Base-by-base conservation (phyloP, 2,888 invertebrate genomes). In the Microctonus hyperodae region DNA sequence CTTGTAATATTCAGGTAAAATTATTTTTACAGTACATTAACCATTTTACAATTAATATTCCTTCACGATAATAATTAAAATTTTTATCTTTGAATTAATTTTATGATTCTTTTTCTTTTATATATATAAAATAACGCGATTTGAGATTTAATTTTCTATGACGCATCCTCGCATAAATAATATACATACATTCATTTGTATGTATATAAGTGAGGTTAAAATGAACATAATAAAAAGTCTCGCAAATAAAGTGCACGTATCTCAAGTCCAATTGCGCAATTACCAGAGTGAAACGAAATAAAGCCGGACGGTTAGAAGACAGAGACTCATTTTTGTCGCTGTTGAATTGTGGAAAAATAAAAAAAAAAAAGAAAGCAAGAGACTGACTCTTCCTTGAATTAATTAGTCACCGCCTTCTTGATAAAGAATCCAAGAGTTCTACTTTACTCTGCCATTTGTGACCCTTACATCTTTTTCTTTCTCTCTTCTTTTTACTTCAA, bases 1-100 rank as follows among this genome's bases (percentile, higher is more conserved):
- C 96, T 22, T 97, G 97, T 83, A 94, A 96, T 81, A 92, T 95
- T 51, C 95, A 95, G 85, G 90, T 91, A 80, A 83, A 84, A 44
- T 7, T n/a, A 16, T 1, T n/a, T n/a, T n/a, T n/a, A n/a, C n/a
- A n/a, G n/a, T n/a, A n/a, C n/a, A n/a, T n/a, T n/a, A n/a, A n/a
- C n/a, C n/a, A n/a, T n/a, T n/a, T n/a, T n/a, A n/a, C n/a, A 44
- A n/a, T 16, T 4, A 2, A 5, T 16, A 44, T 16, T 28, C 3
- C 7, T 28, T 28, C 3, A 28, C 28, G 28, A 28, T 28, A 28
- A 28, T 28, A 5, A 11, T 51, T 23, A 4, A 2, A 25, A 23
- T 10, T 44, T 25, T n/a, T 9, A 23, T 11, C n/a, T 5, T 28
- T 28, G 7, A 28, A n/a, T n/a, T n/a, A 25, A 51, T 23, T 23